Conservation (phyloP, 2,888 invertebrate species). For the Ernsta delagoae region DNA sequence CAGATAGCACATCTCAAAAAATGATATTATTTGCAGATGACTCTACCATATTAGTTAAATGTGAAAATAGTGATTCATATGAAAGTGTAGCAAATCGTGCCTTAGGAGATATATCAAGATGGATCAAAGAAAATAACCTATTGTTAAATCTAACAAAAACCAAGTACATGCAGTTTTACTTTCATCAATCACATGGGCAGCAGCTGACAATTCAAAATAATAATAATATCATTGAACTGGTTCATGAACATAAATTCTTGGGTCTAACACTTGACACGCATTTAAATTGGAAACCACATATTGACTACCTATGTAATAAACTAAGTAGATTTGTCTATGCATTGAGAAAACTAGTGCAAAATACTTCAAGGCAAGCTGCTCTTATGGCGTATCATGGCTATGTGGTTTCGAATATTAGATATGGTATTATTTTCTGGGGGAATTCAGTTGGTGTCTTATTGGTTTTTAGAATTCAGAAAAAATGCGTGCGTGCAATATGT, state of each 20-base stretch:
- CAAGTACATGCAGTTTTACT: constrained; percentile 12
- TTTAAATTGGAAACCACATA: constrained; percentile 35
- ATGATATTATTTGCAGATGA: constrained; percentile 39
- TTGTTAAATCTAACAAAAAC: constrained; percentile 36
- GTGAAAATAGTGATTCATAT: background rate
- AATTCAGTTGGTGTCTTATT: constrained; percentile 23
- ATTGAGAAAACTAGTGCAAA: constrained; percentile 23
- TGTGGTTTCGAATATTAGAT: constrained; percentile 34
- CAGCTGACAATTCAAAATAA: constrained; percentile 4
- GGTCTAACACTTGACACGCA: constrained; percentile 11
- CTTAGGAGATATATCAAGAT: constrained; percentile 17
- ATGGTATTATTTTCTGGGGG: constrained; percentile 38
- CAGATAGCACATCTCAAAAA: constrained; percentile 35
- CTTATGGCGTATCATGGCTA: constrained; percentile 39
- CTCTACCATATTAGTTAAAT: constrained; percentile 29
- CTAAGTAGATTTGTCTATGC: constrained; percentile 33
- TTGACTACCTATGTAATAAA: constrained; percentile 37
- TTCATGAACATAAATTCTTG: constrained; percentile 14
- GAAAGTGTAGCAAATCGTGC: constrained; percentile 21
- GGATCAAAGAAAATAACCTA: constrained; percentile 36
- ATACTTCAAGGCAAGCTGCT: constrained; percentile 15
- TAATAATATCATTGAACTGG: constrained; percentile 2
- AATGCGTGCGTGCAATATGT: constrained; percentile 13
- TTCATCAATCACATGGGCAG: background rate
- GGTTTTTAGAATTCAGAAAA: constrained; percentile 26